Percentiles rank a stretch among this genome's conserved stretches.
Conservation (phyloP, 2,113 vertebrate genomes). For the Alaudala cheleensis region DNA sequence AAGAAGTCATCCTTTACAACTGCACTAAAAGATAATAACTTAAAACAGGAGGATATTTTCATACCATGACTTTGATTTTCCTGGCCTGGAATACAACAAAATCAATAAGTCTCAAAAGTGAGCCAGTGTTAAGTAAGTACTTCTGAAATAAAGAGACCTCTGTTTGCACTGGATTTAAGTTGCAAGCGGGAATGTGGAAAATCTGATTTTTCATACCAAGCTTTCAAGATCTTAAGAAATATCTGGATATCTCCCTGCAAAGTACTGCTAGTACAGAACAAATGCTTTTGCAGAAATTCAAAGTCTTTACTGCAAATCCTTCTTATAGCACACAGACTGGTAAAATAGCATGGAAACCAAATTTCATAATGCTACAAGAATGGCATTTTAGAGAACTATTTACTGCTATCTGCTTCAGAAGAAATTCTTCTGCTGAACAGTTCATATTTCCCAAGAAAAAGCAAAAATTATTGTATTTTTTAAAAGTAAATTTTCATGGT, state of each 20-base stretch:
- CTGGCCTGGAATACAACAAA: slow-evolving; percentile 31
- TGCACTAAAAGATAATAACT: slow-evolving; percentile 25
- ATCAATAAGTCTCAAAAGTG: slow-evolving; percentile 25
- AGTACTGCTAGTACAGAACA: neutral
- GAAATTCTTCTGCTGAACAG: neutral
- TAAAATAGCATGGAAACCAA: neutral
- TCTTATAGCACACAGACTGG: neutral
- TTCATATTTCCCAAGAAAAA: neutral
- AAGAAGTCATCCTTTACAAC: neutral
- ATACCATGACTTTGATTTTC: slow-evolving; percentile 53
- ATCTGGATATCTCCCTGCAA: slow-evolving; percentile 23
- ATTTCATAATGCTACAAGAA: neutral
- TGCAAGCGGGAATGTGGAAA: slow-evolving; percentile 42
- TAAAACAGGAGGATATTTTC: slow-evolving; percentile 28
- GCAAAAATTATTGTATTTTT: neutral
- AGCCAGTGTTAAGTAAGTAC: slow-evolving; percentile 21
- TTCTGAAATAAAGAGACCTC: slow-evolving; percentile 40
- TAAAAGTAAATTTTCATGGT: neutral
- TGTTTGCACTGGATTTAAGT: slow-evolving; percentile 50
- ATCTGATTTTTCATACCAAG: slow-evolving; percentile 54
- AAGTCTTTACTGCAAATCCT: neutral
- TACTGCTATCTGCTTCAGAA: neutral
- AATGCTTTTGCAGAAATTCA: slow-evolving; percentile 23
- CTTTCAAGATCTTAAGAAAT: slow-evolving; percentile 47
- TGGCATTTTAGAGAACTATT: neutral